Percentiles rank a stretch among this genome's conserved stretches.
phyloP scores from a whole-genome alignment of 2,888 invertebrate species.

The Noctua janthe region DNA sequence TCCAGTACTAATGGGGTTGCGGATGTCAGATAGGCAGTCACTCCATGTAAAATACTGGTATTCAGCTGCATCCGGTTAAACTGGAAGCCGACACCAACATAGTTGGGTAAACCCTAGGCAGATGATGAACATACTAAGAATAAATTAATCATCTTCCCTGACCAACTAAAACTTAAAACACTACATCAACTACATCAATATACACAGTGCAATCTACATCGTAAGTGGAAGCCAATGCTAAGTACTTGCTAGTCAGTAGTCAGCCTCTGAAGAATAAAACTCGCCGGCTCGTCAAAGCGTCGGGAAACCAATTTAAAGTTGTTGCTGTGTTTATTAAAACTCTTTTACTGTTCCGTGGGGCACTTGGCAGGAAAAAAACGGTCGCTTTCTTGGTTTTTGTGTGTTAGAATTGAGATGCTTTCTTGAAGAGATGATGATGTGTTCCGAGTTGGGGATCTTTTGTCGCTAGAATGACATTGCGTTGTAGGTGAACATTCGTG shows the following conservation, averaged over 20 bases:
- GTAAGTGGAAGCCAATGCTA: conserved; percentile 42
- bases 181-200: conserved; percentile 20
- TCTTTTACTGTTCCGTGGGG: conserved; percentile 51
- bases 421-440: not conserved
- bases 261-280: conserved; percentile 52
- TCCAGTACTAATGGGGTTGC: no score
- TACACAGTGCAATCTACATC: conserved; percentile 45
- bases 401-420: not conserved
- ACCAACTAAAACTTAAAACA: conserved; percentile 31
- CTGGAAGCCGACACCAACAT: no score
- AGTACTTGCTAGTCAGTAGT: conserved; percentile 38
- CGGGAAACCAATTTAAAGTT: conserved; percentile 64
- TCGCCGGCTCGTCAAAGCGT: conserved; percentile 59
- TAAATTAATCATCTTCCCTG: not conserved
- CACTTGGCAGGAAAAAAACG: conserved; percentile 12
- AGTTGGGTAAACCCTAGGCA: no score
- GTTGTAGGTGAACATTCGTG: not conserved
- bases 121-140: not conserved
- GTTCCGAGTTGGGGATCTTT: not conserved
- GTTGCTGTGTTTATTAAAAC: conserved; percentile 60
- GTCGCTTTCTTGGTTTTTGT: conserved; percentile 1
- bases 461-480: not conserved
- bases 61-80: no score
- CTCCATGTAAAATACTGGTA: no score
- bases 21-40: no score